Percentiles rank a stretch among this genome's conserved stretches.
Conservation (phyloP, 2,888 invertebrate species). For the Tridacna crocea region DNA sequence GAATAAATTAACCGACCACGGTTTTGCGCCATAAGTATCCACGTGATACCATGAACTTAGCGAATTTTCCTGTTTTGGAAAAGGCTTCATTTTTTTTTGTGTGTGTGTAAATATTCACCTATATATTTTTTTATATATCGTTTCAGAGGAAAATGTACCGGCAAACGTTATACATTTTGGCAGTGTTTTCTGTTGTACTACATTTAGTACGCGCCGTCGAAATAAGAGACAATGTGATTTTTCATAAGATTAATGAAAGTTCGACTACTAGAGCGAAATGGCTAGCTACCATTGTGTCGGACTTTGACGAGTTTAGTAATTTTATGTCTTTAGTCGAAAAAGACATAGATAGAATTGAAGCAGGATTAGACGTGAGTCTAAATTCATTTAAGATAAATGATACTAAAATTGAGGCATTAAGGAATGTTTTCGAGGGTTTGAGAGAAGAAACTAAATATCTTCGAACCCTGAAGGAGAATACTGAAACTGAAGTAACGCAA, state of each 20-base stretch:
- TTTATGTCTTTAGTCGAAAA: neutral
- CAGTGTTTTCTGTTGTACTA: neutral
- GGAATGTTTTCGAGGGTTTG: neutral
- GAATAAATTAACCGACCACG: neutral
- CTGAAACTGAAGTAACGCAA: too few relatives aligned
- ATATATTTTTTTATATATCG: too few relatives aligned
- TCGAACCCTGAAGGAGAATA: neutral
- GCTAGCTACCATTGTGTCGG: neutral
- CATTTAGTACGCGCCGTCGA: neutral
- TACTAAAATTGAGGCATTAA: neutral
- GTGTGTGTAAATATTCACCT: too few relatives aligned
- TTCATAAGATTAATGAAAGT: too few relatives aligned
- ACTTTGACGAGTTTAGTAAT: neutral
- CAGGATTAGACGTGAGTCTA: neutral
- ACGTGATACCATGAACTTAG: too few relatives aligned
- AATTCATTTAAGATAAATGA: neutral
- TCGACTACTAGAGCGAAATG: conserved; percentile 8
- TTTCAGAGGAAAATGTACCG: neutral
- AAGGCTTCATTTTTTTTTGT: neutral
- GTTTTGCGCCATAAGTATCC: too few relatives aligned
- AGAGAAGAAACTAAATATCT: neutral
- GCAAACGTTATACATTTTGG: neutral
- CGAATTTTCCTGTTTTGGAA: neutral
- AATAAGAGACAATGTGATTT: neutral
- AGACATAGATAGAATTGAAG: neutral